Base-by-base conservation (phyloP, 2,113 vertebrate genomes). In the Sisor rabdophorus region DNA sequence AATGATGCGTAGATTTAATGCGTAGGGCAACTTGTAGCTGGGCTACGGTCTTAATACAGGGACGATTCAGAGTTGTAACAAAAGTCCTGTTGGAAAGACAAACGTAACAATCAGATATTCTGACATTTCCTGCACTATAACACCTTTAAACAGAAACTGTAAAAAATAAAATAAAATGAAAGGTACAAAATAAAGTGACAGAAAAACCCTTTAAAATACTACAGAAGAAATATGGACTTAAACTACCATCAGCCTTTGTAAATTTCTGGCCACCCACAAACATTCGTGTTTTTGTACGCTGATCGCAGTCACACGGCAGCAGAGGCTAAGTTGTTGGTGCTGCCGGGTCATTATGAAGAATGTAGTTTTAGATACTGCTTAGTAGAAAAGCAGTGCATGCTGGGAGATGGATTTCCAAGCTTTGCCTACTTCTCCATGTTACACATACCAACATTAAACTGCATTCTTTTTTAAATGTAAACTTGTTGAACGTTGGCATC, bases 281-380 rank as follows among this genome's bases (percentile, higher is more conserved):
- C 26, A 15, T 16, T 75, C 40, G 28, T 2, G n/a, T 65, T 76
- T 61, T 67, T 36, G 19, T 30, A 73, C 70, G 32, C 28, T 4
- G 2, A 61, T 26, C 63, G 50, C 6, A 65, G 4, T 55, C 59
- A n/a, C 64, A 19, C 28, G 72, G 70, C 78, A 80, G 32, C 59
- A 24, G 16, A 52, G 2, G 4, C 16, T 20, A 11, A 16, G 44
- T 20, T 67, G 15, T 68, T 48, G 24, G 16, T 11, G 47, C 10
- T 19, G 64, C 9, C 16, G 44, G 17, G 22, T 48, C 22, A 50
- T 50, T 44, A 68, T 68, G 65, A 24, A 24, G 12, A 20, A 69
- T 12, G 26, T 30, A 30, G 65, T 30, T 20, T 7, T 9, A n/a
- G 15, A 48, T 26, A 44, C 40, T 11, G 52, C 24, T 52, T 12